A percentile compares a stretch with the other conserved stretches of the same genome.
Evolutionary conservation across 2,113 vertebrate genomes (phyloP).

Genomic region (Siniperca knerii): DNA sequence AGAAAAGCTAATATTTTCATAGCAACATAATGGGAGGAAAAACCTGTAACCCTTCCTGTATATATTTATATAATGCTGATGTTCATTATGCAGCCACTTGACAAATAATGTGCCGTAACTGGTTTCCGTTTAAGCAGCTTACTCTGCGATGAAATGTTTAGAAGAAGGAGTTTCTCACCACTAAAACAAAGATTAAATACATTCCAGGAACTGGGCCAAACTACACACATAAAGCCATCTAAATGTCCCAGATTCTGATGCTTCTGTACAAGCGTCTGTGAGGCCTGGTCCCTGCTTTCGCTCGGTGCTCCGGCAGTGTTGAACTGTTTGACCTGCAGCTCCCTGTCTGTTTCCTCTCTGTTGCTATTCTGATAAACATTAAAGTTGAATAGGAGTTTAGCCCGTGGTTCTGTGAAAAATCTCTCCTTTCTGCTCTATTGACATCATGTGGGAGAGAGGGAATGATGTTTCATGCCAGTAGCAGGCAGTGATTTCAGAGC

Average conservation of each 20-base stretch:
- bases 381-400: conserved; percentile 49
- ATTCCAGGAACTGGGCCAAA: conserved; percentile 22
- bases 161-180: conserved; percentile 9
- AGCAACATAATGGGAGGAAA: background rate
- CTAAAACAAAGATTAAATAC: background rate
- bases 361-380: conserved; percentile 50
- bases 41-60: background rate
- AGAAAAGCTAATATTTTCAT: background rate
- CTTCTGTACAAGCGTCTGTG: background rate
- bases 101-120: background rate
- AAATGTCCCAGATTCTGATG: conserved; percentile 9
- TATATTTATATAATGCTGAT: no score
- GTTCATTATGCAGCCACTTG: background rate
- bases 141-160: background rate
- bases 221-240: background rate
- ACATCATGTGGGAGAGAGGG: conserved; percentile 46
- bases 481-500: conserved; percentile 40
- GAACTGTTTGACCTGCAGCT: conserved; percentile 47
- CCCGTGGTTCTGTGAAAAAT: conserved; percentile 49
- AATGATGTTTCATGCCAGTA: conserved; percentile 45
- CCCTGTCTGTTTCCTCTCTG: conserved; percentile 34
- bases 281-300: background rate
- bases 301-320: background rate
- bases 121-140: background rate
- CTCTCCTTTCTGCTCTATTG: conserved; percentile 50